Conservation (phyloP, 2,888 invertebrate genomes). For the Rapana venosa region DNA sequence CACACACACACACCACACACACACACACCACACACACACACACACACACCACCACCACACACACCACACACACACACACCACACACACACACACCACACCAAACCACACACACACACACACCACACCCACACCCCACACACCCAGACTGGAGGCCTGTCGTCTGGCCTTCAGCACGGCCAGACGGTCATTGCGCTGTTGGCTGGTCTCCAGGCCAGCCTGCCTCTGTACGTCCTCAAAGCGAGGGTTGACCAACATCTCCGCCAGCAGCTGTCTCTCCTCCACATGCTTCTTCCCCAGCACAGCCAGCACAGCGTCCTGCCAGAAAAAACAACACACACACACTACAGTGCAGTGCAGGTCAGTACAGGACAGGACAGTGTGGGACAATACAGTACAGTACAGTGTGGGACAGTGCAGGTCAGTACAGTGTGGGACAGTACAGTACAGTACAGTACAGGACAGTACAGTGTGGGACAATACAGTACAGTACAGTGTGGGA, state of each 20-base stretch:
- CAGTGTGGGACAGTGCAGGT: too few relatives aligned
- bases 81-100: too few relatives aligned
- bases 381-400: too few relatives aligned
- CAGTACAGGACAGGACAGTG: too few relatives aligned
- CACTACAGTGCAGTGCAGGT: too few relatives aligned
- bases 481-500: too few relatives aligned
- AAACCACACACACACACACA: background rate
- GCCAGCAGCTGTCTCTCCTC: slow-evolving; percentile 62
- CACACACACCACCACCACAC: background rate
- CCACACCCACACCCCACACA: slow-evolving; percentile 9
- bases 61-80: background rate
- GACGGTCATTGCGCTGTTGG: slow-evolving; percentile 63
- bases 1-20: too few relatives aligned
- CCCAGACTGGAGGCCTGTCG: slow-evolving; percentile 44
- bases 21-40: background rate
- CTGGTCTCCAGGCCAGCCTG: slow-evolving; percentile 58
- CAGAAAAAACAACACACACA: slow-evolving; percentile 7
- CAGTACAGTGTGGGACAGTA: too few relatives aligned
- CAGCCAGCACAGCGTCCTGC: slow-evolving; percentile 59
- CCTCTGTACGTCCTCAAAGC: slow-evolving; percentile 52
- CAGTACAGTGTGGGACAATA: too few relatives aligned
- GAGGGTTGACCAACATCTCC: slow-evolving; percentile 55
- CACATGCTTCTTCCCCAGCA: slow-evolving; percentile 63
- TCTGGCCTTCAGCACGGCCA: slow-evolving; percentile 55
- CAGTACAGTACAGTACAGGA: too few relatives aligned